Base-by-base conservation (phyloP, 1,140 invertebrate species). In the Venustaconcha ellipsiformis region DNA sequence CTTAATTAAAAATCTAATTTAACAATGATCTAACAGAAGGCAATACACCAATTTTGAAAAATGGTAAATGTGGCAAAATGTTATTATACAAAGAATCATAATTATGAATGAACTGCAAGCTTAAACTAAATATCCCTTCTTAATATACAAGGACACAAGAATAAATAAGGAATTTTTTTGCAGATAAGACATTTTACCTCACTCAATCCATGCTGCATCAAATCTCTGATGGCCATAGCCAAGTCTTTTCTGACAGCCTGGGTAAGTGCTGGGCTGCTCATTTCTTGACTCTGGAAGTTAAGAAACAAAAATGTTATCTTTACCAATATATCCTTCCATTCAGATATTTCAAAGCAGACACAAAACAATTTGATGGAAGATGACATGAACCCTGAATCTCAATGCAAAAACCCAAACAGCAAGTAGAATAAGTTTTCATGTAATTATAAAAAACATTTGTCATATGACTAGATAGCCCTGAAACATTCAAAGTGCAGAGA, bases 171-270 rank as follows among this genome's bases (percentile, higher is more conserved):
- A 30, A 3, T 30, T 30, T 30, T 30, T 48, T 48, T 62, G 8
- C 20, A 18, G 20, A 8, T 13, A 66, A 8, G 30, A 4, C 18
- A 57, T 48, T 86, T 88, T 86, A 92, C 91, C 73, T 92, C 90
- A 85, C 94, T 93, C 3, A 98, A 91, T 13, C 98, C 98, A 91
- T 99, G 98, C 88, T 99, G 95, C 60, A 99, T 93, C 12, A 99
- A 91, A 88, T 98, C 96, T 80, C 96, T 92, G 70, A 99, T 92
- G 62, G 96, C 95, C 26, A 95, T 92, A 26, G 96, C 94, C 56
- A 99, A 92, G 82, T 98, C 95, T 91, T 97, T 98, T 37, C 98
- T 92, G 6, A 99, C 96, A 62, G 95, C 94, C 62, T 93, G 93
- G 3, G 96, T 96, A 63, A 99, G 84, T 81, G 94, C 93, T 63